These are phyloP conservation scores for Ondatra zibethicus DNA, from an alignment of 2,113 vertebrate genomes.

Conservation along the genomic window DNA sequence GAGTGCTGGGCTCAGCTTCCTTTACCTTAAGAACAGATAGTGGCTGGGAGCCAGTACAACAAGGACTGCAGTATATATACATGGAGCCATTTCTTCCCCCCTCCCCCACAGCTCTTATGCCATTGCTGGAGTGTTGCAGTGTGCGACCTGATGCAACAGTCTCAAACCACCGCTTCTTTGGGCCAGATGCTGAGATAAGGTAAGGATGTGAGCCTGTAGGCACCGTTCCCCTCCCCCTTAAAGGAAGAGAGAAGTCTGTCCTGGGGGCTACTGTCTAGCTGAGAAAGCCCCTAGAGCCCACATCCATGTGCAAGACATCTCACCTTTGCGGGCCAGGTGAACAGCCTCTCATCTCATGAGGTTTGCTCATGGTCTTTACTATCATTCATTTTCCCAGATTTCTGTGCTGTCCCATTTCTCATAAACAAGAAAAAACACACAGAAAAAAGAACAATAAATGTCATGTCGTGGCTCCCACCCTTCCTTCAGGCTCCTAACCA, in stretches of 20 bases:
- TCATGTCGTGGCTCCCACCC: accelerated
- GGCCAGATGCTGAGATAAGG: conserved; percentile 92
- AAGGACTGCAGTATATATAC: too few relatives aligned
- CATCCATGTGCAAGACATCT: not conserved
- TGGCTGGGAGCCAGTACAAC: not conserved
- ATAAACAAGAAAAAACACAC: not conserved
- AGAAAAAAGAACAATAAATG: not conserved
- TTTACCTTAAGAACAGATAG: not conserved
- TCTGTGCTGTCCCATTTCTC: not conserved
- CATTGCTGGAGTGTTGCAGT: conserved; percentile 93
- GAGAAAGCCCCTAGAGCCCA: not conserved
- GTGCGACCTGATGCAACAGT: conserved; percentile 93
- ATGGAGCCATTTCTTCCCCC: conserved; percentile 60
- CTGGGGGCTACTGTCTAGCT: too few relatives aligned
- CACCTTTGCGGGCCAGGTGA: not conserved
- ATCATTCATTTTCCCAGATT: not conserved
- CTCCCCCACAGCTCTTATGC: conserved; percentile 90
- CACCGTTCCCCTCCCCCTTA: not conserved
- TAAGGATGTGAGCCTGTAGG: conserved; percentile 76
- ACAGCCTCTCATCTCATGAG: not conserved
- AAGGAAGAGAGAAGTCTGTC: not conserved
- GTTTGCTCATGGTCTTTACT: not conserved
- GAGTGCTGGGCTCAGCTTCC: too few relatives aligned
- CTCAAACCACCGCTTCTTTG: conserved; percentile 92
- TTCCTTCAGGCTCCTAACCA: not conserved